phyloP scores from a whole-genome alignment of 2,888 invertebrate species.

The Drosophila ustulata region DNA sequence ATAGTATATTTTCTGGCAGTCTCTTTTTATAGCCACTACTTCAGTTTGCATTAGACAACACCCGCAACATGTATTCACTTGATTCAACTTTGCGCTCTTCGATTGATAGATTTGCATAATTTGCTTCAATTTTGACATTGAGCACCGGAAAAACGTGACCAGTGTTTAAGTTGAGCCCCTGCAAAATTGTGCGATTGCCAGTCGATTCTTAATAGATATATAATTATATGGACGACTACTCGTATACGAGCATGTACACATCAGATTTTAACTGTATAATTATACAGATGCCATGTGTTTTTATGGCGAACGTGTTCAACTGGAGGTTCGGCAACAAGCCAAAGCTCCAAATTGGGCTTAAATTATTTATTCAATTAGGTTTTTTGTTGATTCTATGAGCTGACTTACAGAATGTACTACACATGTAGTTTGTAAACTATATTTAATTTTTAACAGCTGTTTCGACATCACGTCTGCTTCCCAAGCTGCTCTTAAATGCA shows the following conservation, averaged over 20 bases:
- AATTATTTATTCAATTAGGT: background rate
- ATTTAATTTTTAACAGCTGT: background rate
- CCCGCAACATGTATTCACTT: background rate
- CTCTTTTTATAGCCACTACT: background rate
- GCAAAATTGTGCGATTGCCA: conserved; percentile 27
- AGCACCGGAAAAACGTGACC: conserved; percentile 76
- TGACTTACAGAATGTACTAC: background rate
- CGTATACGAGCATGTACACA: conserved; percentile 7
- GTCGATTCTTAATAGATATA: conserved; percentile 25
- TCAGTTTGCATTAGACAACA: background rate
- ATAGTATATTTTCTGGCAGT: background rate
- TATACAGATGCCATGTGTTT: conserved; percentile 11
- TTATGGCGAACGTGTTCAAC: conserved; percentile 9
- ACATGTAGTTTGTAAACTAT: background rate
- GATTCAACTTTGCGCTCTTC: background rate
- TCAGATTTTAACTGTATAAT: conserved; percentile 13
- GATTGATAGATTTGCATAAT: conserved; percentile 52
- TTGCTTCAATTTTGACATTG: conserved; percentile 51
- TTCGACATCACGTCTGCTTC: background rate
- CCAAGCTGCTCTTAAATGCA: background rate
- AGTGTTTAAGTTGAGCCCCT: conserved; percentile 45
- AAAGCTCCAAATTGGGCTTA: background rate
- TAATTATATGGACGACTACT: conserved; percentile 12
- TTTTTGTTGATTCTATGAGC: background rate
- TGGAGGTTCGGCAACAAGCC: conserved; percentile 2